Base-by-base conservation (phyloP, 2,113 vertebrate species). In the Syngnathus scovelli region DNA sequence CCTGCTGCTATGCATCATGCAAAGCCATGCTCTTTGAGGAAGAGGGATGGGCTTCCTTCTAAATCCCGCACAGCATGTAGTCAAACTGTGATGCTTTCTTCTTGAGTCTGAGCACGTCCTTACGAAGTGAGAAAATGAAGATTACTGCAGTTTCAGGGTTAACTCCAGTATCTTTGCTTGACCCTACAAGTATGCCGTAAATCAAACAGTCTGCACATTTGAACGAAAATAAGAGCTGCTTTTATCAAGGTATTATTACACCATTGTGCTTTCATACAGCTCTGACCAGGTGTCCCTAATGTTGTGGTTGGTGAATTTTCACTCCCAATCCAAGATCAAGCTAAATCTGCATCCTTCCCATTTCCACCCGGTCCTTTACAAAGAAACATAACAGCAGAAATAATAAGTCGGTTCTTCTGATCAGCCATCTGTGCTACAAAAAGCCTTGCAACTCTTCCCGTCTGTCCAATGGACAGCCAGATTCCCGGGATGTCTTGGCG, bases 371-470 rank as follows among this genome's bases (percentile, higher is more conserved):
- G 41, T 43, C 41, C 7, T 43, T 43, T 43, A 8, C 41, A 43
- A 7, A 43, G 6, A 43, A 43, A 43, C 6, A 9, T 33, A 33
- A 33, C 27, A 33, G 27, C 70, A 70, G 80, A 66, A 86, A 84
- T 72, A 68, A 76, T 79, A 86, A 85, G 82, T 89, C 84, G 84
- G 75, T 86, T 89, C 86, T 86, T 85, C 85, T 90, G 87, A 89
- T 90, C 88, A 87, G 85, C 90, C 90, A 92, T 92, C 90, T 92
- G 90, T 86, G 85, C 77, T 84, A 83, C 80, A 89, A 92, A 89
- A 82, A 83, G 87, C 87, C 82, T 77, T 84, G 82, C 72, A 78
- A 84, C 83, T 84, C 76, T 71, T 84, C 82, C 78, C 74, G 13
- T 74, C 78, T 70, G 71, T 86, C 83, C 87, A 76, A 87, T 84